These are phyloP conservation scores for Nibea albiflora DNA, from an alignment of 2,113 vertebrate genomes.

Conservation along the genomic window DNA sequence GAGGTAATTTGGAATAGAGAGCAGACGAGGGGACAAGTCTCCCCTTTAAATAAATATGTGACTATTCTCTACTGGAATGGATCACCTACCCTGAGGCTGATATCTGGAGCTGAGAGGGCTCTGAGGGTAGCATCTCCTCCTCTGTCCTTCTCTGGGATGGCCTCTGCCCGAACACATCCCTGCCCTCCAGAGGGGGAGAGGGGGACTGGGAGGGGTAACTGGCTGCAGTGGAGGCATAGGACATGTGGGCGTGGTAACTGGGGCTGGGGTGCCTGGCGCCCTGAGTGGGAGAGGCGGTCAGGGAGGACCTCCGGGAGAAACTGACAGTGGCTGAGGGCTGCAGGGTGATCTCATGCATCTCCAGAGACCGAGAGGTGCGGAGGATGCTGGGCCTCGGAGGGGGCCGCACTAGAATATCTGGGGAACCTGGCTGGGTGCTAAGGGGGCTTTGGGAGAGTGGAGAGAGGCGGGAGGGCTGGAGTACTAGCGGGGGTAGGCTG, in stretches of 20 bases:
- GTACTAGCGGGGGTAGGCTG: conserved; percentile 97
- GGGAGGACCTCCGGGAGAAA: conserved; percentile 95
- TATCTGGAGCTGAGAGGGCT: conserved; percentile 91
- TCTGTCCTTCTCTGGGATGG: conserved; percentile 91
- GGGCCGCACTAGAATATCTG: conserved; percentile 93
- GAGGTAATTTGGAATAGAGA: conserved; percentile 67
- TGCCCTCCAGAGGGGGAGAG: conserved; percentile 89
- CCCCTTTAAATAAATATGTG: conserved; percentile 69
- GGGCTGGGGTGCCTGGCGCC: conserved; percentile 86
- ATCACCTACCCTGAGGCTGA: conserved; percentile 97
- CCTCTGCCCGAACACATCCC: conserved; percentile 94
- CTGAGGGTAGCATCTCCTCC: conserved; percentile 96
- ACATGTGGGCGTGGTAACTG: conserved; percentile 87
- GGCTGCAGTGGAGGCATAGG: conserved; percentile 92
- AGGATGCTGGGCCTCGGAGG: conserved; percentile 93
- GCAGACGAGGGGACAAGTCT: conserved; percentile 58
- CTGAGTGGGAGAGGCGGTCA: conserved; percentile 91
- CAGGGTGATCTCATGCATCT: conserved; percentile 94
- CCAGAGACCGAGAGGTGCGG: conserved; percentile 89
- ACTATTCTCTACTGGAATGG: conserved; percentile 75
- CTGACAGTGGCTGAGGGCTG: conserved; percentile 92
- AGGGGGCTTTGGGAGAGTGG: conserved; percentile 98
- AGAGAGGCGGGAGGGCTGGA: conserved; percentile 97
- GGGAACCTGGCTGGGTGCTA: conserved; percentile 95
- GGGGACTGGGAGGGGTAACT: conserved; percentile 93